A percentile compares a stretch with the other conserved stretches of the same genome.
Conservation (phyloP, 2,797 vertebrate genomes). For the Erithacus rubecula region DNA sequence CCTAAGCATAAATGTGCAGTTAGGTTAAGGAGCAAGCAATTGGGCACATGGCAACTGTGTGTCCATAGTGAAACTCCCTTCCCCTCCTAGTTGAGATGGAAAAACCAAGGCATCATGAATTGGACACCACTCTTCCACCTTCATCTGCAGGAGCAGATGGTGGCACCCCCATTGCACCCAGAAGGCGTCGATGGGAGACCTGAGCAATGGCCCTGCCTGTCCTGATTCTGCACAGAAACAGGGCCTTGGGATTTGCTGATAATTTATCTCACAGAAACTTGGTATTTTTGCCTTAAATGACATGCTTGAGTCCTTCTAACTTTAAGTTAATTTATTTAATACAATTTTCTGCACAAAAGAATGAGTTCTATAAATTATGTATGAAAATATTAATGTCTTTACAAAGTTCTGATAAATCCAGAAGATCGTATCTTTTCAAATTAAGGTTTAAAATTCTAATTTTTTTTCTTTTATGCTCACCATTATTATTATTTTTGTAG, state of each 20-base stretch:
- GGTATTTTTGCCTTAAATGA: slow-evolving; percentile 88
- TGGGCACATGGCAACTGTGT: background rate
- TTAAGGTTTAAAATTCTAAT: slow-evolving; percentile 53
- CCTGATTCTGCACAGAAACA: background rate
- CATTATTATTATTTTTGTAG: slow-evolving; percentile 58
- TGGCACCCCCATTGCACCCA: background rate
- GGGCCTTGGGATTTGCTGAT: slow-evolving; percentile 70
- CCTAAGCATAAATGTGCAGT: slow-evolving; percentile 39
- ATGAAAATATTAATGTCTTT: slow-evolving; percentile 85
- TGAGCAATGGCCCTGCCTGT: background rate
- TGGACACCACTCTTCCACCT: background rate
- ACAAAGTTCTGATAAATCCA: slow-evolving; percentile 86
- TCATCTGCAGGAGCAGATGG: background rate
- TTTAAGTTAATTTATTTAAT: slow-evolving; percentile 94
- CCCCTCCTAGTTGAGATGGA: background rate
- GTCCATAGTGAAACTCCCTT: background rate
- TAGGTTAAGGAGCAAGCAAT: slow-evolving; percentile 30
- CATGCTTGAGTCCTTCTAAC: slow-evolving; percentile 88
- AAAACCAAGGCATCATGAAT: slow-evolving; percentile 49
- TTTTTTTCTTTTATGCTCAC: slow-evolving; percentile 25
- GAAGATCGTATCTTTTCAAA: slow-evolving; percentile 73
- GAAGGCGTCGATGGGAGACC: background rate
- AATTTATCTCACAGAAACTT: slow-evolving; percentile 87
- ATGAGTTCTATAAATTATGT: slow-evolving; percentile 83
- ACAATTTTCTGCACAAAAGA: slow-evolving; percentile 86